Base-by-base conservation (phyloP, 1,140 invertebrate genomes). In the Agraylea sexmaculata region DNA sequence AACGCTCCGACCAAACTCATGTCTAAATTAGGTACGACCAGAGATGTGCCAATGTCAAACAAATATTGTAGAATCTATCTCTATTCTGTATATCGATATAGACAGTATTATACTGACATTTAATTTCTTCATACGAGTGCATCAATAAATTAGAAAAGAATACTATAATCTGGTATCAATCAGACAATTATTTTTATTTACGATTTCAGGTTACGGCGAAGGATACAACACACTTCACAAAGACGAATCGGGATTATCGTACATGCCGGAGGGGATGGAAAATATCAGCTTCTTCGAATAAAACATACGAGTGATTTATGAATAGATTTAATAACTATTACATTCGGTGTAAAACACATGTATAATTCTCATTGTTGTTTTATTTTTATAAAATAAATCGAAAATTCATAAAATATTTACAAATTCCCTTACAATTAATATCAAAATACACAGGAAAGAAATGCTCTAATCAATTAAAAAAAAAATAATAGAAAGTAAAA, bases 1-100 rank as follows among this genome's bases (percentile, higher is more conserved):
- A 88, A 87, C 69, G 82, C 83, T 16, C 73, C 83, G 1, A 86
- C 82, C 3, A 80, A 74, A 59, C 62, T 88, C 2, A 85, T 86
- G 80, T 77, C 74, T 58, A 65, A 81, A 54, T 56, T 88, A 53
- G 80, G 82, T 76, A 59, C 51, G 46, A 52, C 35, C 6, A 38
- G 48, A 34, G 22, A 42, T 45, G 19, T 34, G 28, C 21, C 11
- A 4, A 32, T 41, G 8, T 34, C 5, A 25, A 34, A 43, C 22
- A 44, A 13, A 30, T 19, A 23, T 16, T 28, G 40, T 39, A 37
- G 21, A 32, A 29, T 21, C 42, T 32, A 23, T 13, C 27, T 39
- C 6, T 22, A 17, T 42, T 25, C 20, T 13, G 17, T 38, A 5
- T 27, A 25, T 21, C n/a, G 17, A 15, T 18, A 25, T 29, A 6